Evolutionary conservation across 2,797 vertebrate genomes (phyloP).

Genomic region (Rhyacichthys aspro): DNA sequence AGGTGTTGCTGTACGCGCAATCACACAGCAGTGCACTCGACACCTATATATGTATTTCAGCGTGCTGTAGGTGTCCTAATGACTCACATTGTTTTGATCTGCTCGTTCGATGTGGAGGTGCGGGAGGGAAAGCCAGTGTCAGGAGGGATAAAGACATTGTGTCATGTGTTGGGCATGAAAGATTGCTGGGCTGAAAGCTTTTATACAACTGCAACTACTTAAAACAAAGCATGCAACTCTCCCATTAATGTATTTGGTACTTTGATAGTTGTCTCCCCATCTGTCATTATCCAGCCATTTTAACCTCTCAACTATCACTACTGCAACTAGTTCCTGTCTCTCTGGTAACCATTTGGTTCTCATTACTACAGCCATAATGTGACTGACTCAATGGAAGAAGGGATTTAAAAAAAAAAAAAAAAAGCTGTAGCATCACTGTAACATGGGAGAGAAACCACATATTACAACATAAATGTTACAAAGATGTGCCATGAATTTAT

Average conservation of each 20-base stretch:
- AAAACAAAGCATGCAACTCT: conserved; percentile 9
- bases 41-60: conserved; percentile 68
- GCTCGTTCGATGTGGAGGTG: conserved; percentile 49
- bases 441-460: conserved; percentile 25
- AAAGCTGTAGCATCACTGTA: conserved; percentile 80
- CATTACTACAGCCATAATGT: conserved; percentile 84
- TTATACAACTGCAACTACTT: not conserved
- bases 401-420: conserved; percentile 69
- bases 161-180: conserved; percentile 22
- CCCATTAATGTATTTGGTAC: conserved; percentile 3
- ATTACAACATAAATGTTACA: no score
- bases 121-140: conserved; percentile 21
- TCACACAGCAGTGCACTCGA: conserved; percentile 68
- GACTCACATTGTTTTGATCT: conserved; percentile 68
- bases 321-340: conserved; percentile 26
- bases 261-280: conserved; percentile 15
- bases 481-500: no score
- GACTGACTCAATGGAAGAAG: conserved; percentile 66
- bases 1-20: conserved; percentile 85
- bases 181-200: conserved; percentile 9
- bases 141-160: conserved; percentile 30
- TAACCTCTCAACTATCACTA: not conserved
- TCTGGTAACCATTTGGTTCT: conserved; percentile 86
- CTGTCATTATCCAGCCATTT: conserved; percentile 26
- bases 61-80: conserved; percentile 57